Percentiles rank a stretch among this genome's conserved stretches.
Evolutionary conservation across 2,888 invertebrate genomes (phyloP).

Genomic region (Brachyptera risi): DNA sequence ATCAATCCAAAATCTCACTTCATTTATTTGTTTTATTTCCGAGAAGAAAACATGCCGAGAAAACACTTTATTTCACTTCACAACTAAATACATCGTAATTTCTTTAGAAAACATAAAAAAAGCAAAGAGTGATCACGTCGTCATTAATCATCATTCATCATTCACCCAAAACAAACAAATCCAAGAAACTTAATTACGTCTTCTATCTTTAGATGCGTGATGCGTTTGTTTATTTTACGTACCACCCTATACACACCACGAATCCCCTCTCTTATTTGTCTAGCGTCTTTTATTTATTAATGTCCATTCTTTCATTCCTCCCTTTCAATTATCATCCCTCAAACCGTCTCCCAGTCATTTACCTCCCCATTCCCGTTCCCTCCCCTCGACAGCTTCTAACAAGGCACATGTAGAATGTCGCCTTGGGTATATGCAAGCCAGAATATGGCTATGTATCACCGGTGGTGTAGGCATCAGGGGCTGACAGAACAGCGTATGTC

Average conservation of each 20-base stretch:
- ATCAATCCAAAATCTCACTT: too few species aligned
- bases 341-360: background rate
- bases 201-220: background rate
- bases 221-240: background rate
- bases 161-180: background rate
- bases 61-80: too few species aligned
- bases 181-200: background rate
- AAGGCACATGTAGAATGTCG: background rate
- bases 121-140: too few species aligned
- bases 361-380: background rate
- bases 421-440: background rate
- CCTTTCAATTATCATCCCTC: conserved; percentile 2
- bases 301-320: conserved; percentile 10
- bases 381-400: background rate
- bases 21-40: too few species aligned
- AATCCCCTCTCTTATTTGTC: conserved; percentile 18
- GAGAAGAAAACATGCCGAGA: too few species aligned
- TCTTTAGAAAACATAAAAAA: too few species aligned
- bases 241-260: background rate
- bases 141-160: too few species aligned
- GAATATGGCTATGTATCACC: background rate
- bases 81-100: too few species aligned
- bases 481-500: too few species aligned
- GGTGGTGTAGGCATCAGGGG: background rate
- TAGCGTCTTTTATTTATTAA: conserved; percentile 17